Evolutionary conservation across 2,113 vertebrate genomes (phyloP).

Genomic region (Gymnarchus niloticus): DNA sequence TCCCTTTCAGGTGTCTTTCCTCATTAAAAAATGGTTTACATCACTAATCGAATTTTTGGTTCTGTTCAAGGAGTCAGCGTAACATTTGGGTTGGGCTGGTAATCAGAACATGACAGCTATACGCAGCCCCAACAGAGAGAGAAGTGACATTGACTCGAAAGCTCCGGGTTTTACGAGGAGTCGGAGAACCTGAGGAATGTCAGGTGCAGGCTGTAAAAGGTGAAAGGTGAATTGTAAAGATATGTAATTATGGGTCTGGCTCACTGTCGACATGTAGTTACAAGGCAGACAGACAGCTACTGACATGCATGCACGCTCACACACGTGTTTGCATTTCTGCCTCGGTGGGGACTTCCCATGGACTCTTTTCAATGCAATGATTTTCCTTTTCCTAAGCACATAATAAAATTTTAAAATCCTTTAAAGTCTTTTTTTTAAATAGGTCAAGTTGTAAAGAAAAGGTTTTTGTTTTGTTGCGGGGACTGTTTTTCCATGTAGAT

Average conservation of each 20-base stretch:
- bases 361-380: not conserved
- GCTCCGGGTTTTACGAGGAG: not conserved
- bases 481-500: no score
- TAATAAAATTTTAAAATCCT: not conserved
- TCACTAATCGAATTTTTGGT: not conserved
- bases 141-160: not conserved
- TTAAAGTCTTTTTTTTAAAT: no score
- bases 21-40: not conserved
- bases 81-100: not conserved
- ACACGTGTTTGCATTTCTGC: no score
- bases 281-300: not conserved
- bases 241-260: slow-evolving; percentile 47
- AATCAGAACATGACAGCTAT: no score
- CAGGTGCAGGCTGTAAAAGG: slow-evolving; percentile 40
- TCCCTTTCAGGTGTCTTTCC: not conserved
- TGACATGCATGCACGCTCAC: not conserved
- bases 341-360: not conserved
- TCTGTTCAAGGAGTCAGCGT: not conserved
- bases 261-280: slow-evolving; percentile 22
- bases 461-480: no score
- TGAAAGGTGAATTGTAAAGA: slow-evolving; percentile 42
- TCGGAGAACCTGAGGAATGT: slow-evolving; percentile 39
- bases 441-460: no score
- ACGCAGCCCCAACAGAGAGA: no score
- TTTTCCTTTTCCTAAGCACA: not conserved